These are phyloP conservation scores for Halocynthia aurantium DNA, from an alignment of 23 tunicate genomes.

Conservation along the genomic window DNA sequence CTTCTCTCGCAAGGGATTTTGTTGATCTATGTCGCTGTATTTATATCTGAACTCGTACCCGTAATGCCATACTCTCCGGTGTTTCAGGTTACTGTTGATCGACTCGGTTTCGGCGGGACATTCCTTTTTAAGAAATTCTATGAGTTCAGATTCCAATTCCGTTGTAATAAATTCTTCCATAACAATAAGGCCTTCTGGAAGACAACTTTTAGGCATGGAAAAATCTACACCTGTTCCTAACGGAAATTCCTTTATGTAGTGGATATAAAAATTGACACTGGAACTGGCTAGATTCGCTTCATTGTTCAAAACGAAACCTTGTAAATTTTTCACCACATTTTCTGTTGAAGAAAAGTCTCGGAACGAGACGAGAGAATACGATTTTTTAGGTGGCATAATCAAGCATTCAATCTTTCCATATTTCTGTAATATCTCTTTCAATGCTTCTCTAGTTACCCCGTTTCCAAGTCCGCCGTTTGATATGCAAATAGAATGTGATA, in stretches of 20 bases:
- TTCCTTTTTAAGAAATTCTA: constrained; percentile 37
- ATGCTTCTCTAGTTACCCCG: constrained; percentile 7
- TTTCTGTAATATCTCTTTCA: constrained; percentile 4
- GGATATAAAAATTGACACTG: constrained; percentile 15
- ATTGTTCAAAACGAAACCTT: constrained; percentile 32
- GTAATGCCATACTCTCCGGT: constrained; percentile 73
- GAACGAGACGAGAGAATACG: constrained; percentile 28
- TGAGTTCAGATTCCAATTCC: constrained; percentile 39
- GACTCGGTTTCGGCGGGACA: neutral
- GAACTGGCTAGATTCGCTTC: constrained; percentile 9
- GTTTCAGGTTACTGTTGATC: constrained; percentile 43
- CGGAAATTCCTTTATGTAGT: constrained; percentile 11
- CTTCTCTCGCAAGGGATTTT: constrained; percentile 33
- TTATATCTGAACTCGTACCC: constrained; percentile 88
- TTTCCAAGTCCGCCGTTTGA: constrained; percentile 42
- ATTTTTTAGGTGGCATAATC: constrained; percentile 4
- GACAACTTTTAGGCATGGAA: neutral
- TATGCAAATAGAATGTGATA: constrained; percentile 5
- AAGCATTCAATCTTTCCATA: constrained; percentile 10
- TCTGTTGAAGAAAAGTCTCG: constrained; percentile 1
- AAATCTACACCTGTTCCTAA: neutral
- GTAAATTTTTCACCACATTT: constrained; percentile 11
- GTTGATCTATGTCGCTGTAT: constrained; percentile 65
- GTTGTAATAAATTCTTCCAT: constrained; percentile 60
- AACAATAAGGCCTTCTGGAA: constrained; percentile 40